Percentiles rank a stretch among this genome's conserved stretches.
phyloP scores from a whole-genome alignment of 2,888 invertebrate genomes.

The Furcula furcula region DNA sequence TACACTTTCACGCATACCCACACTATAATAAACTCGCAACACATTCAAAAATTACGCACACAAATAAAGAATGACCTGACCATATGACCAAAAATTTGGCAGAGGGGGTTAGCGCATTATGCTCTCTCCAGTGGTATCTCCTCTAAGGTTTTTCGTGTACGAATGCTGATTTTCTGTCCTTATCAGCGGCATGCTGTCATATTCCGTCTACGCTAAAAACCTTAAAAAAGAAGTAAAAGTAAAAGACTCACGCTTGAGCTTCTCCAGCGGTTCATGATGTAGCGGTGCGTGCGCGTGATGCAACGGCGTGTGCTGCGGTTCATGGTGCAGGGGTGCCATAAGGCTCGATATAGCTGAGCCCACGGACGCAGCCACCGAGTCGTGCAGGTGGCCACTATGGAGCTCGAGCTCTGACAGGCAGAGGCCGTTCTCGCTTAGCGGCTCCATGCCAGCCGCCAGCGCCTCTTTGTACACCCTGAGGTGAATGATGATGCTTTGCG shows the following conservation, averaged over 20 bases:
- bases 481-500: slow-evolving; percentile 72
- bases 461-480: slow-evolving; percentile 82
- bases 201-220: not conserved
- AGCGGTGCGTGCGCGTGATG: slow-evolving; percentile 82
- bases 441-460: slow-evolving; percentile 86
- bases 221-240: no score
- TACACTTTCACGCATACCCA: no score
- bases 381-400: slow-evolving; percentile 75
- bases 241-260: slow-evolving; percentile 87
- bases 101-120: no score
- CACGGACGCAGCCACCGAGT: slow-evolving; percentile 77
- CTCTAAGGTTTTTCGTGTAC: no score
- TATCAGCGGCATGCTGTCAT: no score
- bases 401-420: slow-evolving; percentile 87
- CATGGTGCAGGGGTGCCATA: slow-evolving; percentile 79
- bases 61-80: no score
- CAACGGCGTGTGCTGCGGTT: slow-evolving; percentile 81
- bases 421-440: slow-evolving; percentile 85
- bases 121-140: no score
- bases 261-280: slow-evolving; percentile 88
- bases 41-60: no score
- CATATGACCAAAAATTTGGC: no score
- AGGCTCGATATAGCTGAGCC: slow-evolving; percentile 79
- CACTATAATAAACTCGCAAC: no score
- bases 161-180: no score